These are phyloP conservation scores for Sinosuthora webbiana DNA, from an alignment of 2,113 vertebrate genomes.

Conservation along the genomic window DNA sequence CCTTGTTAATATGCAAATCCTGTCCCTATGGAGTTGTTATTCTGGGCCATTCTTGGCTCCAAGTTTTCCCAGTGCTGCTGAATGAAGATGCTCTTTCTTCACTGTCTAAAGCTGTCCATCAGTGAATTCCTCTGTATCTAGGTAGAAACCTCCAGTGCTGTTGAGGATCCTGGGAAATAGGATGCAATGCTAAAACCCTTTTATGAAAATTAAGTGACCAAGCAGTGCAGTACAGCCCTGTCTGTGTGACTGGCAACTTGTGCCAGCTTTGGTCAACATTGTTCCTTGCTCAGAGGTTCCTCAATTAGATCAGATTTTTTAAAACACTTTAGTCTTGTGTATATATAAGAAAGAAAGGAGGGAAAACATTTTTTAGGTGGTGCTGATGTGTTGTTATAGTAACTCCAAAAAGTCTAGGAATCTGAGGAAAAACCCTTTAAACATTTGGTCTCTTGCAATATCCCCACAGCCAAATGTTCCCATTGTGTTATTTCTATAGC, in stretches of 20 bases:
- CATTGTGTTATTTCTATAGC: background rate
- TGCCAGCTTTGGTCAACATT: conserved; percentile 36
- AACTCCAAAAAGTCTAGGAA: background rate
- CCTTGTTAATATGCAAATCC: conserved; percentile 31
- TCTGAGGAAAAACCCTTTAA: background rate
- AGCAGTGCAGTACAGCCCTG: background rate
- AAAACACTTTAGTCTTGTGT: background rate
- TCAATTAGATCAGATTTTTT: conserved; percentile 30
- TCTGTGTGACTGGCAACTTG: conserved; percentile 5
- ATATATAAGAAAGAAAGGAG: background rate
- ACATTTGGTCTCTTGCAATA: background rate
- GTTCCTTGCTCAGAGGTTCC: background rate
- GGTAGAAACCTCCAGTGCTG: background rate
- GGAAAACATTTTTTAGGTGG: conserved; percentile 14
- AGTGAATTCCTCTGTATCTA: conserved; percentile 3
- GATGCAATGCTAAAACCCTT: conserved; percentile 2
- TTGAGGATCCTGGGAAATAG: conserved; percentile 16
- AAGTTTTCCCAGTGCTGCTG: background rate
- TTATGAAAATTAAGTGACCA: conserved; percentile 10
- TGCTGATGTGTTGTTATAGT: conserved; percentile 44
- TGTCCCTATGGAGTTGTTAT: background rate
- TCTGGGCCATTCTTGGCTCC: background rate
- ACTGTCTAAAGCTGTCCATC: background rate
- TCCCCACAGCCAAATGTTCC: background rate
- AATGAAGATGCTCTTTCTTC: conserved; percentile 22